A percentile compares a stretch with the other conserved stretches of the same genome.
Conservation (phyloP, 1,140 invertebrate genomes). For the Oedothorax gibbosus region DNA sequence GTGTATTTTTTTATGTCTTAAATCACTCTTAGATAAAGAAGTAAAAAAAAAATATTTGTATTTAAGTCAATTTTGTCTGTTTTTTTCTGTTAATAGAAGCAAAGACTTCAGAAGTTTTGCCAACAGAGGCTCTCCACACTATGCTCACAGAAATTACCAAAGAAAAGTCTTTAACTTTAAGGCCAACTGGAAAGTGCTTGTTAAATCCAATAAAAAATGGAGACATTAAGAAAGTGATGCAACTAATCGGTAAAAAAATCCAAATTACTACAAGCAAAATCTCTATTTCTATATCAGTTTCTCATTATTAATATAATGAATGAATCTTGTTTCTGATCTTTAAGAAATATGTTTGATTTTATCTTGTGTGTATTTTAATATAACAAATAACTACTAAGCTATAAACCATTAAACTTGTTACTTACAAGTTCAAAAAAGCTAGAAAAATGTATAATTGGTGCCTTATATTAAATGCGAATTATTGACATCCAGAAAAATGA, state of each 20-base stretch:
- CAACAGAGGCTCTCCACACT: constrained; percentile 65
- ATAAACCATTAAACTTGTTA: too few species aligned
- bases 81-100: too few species aligned
- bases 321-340: not conserved
- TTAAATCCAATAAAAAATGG: constrained; percentile 70
- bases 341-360: not conserved
- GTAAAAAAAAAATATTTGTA: too few species aligned
- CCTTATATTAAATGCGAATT: too few species aligned
- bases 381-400: too few species aligned
- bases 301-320: not conserved
- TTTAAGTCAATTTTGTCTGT: too few species aligned
- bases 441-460: too few species aligned
- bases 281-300: not conserved
- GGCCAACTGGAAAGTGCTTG: constrained; percentile 67
- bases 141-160: constrained; percentile 35
- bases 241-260: constrained; percentile 69
- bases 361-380: not conserved
- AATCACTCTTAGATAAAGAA: too few species aligned
- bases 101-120: constrained; percentile 61
- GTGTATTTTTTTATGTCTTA: too few species aligned
- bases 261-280: not conserved
- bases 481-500: too few species aligned
- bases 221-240: constrained; percentile 78
- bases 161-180: constrained; percentile 49
- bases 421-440: too few species aligned